Evolutionary conservation across 2,113 vertebrate species (phyloP), one percentile per base, ranked within the genome.

Genomic region (Oxygymnocypris stewartii): DNA sequence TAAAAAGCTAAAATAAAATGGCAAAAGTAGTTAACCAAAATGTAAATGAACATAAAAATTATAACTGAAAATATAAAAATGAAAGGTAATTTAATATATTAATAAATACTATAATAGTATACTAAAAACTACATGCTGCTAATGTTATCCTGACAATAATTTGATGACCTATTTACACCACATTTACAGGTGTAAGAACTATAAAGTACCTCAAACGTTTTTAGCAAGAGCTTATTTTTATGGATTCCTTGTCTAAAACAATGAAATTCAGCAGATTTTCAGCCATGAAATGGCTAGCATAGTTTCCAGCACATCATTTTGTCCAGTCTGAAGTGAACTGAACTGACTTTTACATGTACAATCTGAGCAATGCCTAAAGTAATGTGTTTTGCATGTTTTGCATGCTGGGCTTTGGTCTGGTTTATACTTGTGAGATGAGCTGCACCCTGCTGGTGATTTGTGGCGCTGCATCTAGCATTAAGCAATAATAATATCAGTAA

Each of bases 381-480:
- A 25, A 25, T 25, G 74, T 76, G 23, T 28, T 76, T 76, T 87
- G 80, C 44, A 83, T 84, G 74, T 16, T 79, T 54, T 37, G 25
- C 16, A 20, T 85, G 74, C 20, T 31, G 25, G 13, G 25, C 25
- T 40, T 23, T 84, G 10, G 40, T 49, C 35, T 73, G 6, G 4
- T 40, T 89, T 81, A 40, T 47, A 47, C 51, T 80, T 35, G 28
- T 11, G 14, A 44, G 35, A 12, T 35, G 57, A 74, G 76, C 31
- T 35, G 69, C 93, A 92, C 91, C 88, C 93, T 93, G 82, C 88
- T 94, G 93, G 93, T 61, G 13, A 86, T 31, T 79, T 18, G 71
- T 69, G 37, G 87, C 0, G 85, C 47, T 92, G 91, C 92, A 91
- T 90, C 88, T 86, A 54, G 69, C 25, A 18, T 3, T 20, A 31